phyloP scores from a whole-genome alignment of 1,140 invertebrate genomes.

The Pseudomyrmex pallidus region DNA sequence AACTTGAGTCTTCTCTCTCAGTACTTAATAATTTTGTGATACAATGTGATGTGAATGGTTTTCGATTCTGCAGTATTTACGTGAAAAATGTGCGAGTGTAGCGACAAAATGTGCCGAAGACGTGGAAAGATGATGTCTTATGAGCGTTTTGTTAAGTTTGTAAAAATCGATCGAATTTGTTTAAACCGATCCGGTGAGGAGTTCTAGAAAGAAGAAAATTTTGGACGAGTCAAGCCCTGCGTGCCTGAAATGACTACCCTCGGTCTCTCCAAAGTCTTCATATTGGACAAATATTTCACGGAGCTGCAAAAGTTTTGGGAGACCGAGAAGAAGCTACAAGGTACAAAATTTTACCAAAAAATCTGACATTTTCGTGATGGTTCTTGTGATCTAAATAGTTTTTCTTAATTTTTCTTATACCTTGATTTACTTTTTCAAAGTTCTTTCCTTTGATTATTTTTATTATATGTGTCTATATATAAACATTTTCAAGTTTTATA shows the following conservation, averaged over 20 bases:
- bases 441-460: background rate
- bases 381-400: background rate
- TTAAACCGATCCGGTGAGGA: background rate
- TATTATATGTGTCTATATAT: background rate
- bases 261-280: slow-evolving; percentile 97
- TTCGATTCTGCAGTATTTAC: background rate
- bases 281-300: slow-evolving; percentile 98
- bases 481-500: background rate
- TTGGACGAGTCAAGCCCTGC: slow-evolving; percentile 70
- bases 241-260: slow-evolving; percentile 92
- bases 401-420: background rate
- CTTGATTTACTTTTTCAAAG: background rate
- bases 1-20: background rate
- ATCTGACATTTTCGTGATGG: background rate
- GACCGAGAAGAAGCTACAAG: slow-evolving; percentile 97
- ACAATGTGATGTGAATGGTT: slow-evolving; percentile 16
- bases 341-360: slow-evolving; percentile 84
- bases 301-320: slow-evolving; percentile 98
- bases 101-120: slow-evolving; percentile 78
- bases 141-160: slow-evolving; percentile 28
- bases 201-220: slow-evolving; percentile 62
- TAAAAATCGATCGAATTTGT: slow-evolving; percentile 36
- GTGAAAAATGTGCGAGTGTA: slow-evolving; percentile 81
- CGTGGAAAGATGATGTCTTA: slow-evolving; percentile 55
- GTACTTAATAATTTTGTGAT: background rate